Base-by-base conservation (phyloP, 2,113 vertebrate species). In the Castor canadensis region DNA sequence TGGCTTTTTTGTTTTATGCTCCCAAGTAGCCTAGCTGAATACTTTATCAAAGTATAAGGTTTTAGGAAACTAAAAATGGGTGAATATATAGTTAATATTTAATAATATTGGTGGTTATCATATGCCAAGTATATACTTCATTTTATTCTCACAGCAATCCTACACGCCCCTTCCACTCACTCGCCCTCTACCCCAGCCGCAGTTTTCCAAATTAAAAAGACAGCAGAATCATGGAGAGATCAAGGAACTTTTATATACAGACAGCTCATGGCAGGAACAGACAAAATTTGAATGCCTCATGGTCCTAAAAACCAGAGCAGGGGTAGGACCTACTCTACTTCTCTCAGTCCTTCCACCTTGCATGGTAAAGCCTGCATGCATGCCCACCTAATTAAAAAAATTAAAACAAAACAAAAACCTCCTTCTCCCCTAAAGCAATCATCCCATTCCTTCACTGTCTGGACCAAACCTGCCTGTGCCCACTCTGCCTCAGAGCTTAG, bases 1-100 rank as follows among this genome's bases (percentile, higher is more conserved):
- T 43, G 91, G 90, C 96, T 94, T 97, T 79, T 76, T 54, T 85
- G 35, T 69, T 80, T 97, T 97, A 84, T 98, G 93, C 94, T 96
- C 89, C 91, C 92, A 98, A 95, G 88, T 89, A 97, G 96, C 71
- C 93, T 87, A 83, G 43, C 24, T 79, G 96, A 97, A 95, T 15
- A 1, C 91, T 97, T 97, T 91, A 91, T 75, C 94, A 91, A 97
- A 91, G 85, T 26, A 26, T n/a, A 47, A 47, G 64, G n/a, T 24
- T 82, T 89, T 89, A 64, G 20, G 58, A 92, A 80, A 67, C 19
- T 8, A 86, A 28, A 32, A 77, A 76, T 47, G 64, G 30, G 32
- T 45, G 35, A 89, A 88, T 79, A 26, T 66, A 66, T 2, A 76
- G 87, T 66, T 87, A 26, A 67, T 38, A 17, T 67, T 82, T n/a